Evolutionary conservation across 2,113 vertebrate genomes (phyloP).

Genomic region (Speoplatyrhinus poulsoni): DNA sequence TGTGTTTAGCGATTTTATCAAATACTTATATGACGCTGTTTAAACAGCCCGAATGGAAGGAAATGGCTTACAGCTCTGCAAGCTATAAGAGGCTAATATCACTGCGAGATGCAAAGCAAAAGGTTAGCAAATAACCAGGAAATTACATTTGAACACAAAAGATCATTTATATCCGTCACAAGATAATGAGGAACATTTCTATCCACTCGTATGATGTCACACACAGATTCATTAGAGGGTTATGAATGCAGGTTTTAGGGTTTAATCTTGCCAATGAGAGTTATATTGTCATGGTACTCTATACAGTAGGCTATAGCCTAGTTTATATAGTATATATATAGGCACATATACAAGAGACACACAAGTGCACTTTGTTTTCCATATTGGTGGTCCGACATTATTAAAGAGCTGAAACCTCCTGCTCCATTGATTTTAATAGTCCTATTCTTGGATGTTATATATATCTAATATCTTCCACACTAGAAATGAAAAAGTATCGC

Average conservation of each 20-base stretch:
- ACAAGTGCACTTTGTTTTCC: background rate
- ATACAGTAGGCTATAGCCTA: background rate
- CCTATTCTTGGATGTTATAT: background rate
- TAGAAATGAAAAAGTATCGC: slow-evolving; percentile 5
- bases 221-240: slow-evolving; percentile 28
- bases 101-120: background rate
- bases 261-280: slow-evolving; percentile 5
- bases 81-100: slow-evolving; percentile 22
- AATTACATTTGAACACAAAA: slow-evolving; percentile 43
- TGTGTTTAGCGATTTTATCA: too few species aligned
- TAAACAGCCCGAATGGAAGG: too few species aligned
- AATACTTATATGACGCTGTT: too few species aligned
- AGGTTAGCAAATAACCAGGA: slow-evolving; percentile 47
- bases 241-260: slow-evolving; percentile 18
- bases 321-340: background rate
- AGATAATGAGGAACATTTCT: slow-evolving; percentile 42
- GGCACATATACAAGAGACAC: background rate
- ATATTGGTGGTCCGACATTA: background rate
- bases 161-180: slow-evolving; percentile 51
- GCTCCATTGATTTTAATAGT: background rate
- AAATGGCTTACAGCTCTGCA: slow-evolving; percentile 20
- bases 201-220: slow-evolving; percentile 17
- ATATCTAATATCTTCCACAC: background rate
- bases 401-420: slow-evolving; percentile 8
- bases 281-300: slow-evolving; percentile 10